These are phyloP conservation scores for Caenorhabditis becei DNA, from an alignment of 2,888 invertebrate species.

Conservation along the genomic window DNA sequence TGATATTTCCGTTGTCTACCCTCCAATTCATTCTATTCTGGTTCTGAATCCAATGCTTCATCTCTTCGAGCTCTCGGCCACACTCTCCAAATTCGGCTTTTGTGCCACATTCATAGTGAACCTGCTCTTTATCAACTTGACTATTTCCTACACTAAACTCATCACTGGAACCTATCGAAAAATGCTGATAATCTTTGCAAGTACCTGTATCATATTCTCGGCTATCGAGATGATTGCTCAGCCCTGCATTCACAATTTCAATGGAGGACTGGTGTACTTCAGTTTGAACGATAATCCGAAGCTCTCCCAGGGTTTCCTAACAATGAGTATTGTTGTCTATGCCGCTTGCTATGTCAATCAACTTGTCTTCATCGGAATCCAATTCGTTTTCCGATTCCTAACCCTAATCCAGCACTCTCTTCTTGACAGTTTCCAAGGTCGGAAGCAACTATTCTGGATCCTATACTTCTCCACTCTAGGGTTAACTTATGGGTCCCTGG, in stretches of 20 bases:
- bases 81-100: neutral
- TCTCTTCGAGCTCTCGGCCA: neutral
- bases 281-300: neutral
- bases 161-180: neutral
- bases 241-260: neutral
- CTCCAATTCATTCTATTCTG: too few species aligned
- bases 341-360: neutral
- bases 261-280: neutral
- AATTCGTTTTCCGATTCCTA: neutral
- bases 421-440: neutral
- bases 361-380: neutral
- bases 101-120: neutral
- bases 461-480: neutral
- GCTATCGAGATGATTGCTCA: neutral
- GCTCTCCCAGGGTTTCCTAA: neutral
- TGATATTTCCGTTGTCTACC: too few species aligned
- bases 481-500: neutral
- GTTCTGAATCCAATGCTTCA: too few species aligned
- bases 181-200: neutral
- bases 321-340: neutral
- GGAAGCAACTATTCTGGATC: neutral
- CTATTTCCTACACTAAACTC: neutral
- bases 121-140: neutral
- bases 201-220: neutral
- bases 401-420: neutral